phyloP scores from a whole-genome alignment of 2,113 vertebrate species.

The Circaetus cinerascens region DNA sequence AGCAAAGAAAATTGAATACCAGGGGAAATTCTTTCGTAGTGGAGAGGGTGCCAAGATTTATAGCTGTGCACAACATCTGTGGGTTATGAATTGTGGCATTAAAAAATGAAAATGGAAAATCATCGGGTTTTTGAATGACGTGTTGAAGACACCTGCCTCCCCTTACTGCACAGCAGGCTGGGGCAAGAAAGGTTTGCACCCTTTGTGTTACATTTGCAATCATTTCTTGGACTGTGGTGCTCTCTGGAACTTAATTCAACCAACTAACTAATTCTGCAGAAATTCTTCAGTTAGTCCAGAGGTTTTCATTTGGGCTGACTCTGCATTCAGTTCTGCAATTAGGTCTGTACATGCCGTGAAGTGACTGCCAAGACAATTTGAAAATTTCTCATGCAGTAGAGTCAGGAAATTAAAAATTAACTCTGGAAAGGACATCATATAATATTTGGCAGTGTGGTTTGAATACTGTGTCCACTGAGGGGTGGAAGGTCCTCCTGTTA shows the following conservation, averaged over 20 bases:
- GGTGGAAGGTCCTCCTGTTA: slow-evolving; percentile 8
- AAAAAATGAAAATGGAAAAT: slow-evolving; percentile 14
- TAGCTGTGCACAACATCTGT: background rate
- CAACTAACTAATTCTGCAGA: slow-evolving; percentile 49
- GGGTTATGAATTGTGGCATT: slow-evolving; percentile 11
- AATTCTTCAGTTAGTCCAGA: slow-evolving; percentile 21
- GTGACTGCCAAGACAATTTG: slow-evolving; percentile 51
- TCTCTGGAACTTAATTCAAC: slow-evolving; percentile 29
- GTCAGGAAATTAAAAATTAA: slow-evolving; percentile 78
- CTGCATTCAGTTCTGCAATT: slow-evolving; percentile 51
- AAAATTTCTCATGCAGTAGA: slow-evolving; percentile 54
- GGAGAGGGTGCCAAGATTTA: slow-evolving; percentile 27
- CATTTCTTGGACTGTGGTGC: background rate
- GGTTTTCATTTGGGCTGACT: slow-evolving; percentile 60
- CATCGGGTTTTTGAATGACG: background rate
- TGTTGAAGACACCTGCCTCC: background rate
- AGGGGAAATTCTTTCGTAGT: background rate
- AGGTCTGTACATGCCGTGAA: slow-evolving; percentile 35
- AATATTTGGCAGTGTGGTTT: slow-evolving; percentile 48
- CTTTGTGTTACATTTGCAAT: background rate
- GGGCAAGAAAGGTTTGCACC: background rate
- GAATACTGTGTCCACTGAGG: slow-evolving; percentile 42
- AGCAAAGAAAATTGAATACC: slow-evolving; percentile 55
- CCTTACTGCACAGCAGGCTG: background rate
- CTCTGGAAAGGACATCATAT: slow-evolving; percentile 67